phyloP scores from a whole-genome alignment of 2,888 invertebrate species.

The Tortrix viridana region DNA sequence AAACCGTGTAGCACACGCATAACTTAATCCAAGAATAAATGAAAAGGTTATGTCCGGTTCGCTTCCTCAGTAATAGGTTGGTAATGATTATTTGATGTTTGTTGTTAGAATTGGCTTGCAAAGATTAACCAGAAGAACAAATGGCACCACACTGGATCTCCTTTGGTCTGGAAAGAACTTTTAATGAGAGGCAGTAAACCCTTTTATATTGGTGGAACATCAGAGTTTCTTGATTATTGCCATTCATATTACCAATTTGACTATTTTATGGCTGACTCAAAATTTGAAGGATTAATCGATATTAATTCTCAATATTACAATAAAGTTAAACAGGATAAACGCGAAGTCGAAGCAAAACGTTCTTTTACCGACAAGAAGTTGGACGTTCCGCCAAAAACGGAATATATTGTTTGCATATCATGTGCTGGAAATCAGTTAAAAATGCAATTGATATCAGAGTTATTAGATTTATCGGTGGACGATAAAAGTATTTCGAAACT shows the following conservation, averaged over 20 bases:
- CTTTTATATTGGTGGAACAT: slow-evolving; percentile 83
- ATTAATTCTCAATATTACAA: slow-evolving; percentile 60
- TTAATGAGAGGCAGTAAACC: slow-evolving; percentile 80
- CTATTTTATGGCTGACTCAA: slow-evolving; percentile 58
- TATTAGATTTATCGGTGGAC: slow-evolving; percentile 57
- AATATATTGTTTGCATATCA: slow-evolving; percentile 63
- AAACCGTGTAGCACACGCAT: too few species aligned
- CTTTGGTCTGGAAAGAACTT: slow-evolving; percentile 86
- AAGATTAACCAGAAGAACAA: slow-evolving; percentile 77
- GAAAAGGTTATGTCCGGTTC: too few species aligned
- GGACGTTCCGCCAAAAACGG: slow-evolving; percentile 41
- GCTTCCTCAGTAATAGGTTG: too few species aligned
- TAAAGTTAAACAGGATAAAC: slow-evolving; percentile 50
- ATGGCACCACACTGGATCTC: slow-evolving; percentile 83
- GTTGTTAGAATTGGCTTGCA: slow-evolving; percentile 74
- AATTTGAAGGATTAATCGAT: slow-evolving; percentile 56
- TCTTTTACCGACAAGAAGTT: slow-evolving; percentile 24
- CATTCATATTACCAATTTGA: slow-evolving; percentile 84
- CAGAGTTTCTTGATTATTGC: slow-evolving; percentile 86
- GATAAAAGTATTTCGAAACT: slow-evolving; percentile 61
- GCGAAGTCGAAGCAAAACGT: slow-evolving; percentile 35
- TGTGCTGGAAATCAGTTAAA: slow-evolving; percentile 63
- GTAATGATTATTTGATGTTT: slow-evolving; percentile 4
- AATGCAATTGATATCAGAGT: slow-evolving; percentile 65
- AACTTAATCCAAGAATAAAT: too few species aligned